Percentiles rank a stretch among this genome's conserved stretches.
These are phyloP conservation scores for Pantherophis guttatus DNA, from an alignment of 2,113 vertebrate genomes.

Conservation along the genomic window DNA sequence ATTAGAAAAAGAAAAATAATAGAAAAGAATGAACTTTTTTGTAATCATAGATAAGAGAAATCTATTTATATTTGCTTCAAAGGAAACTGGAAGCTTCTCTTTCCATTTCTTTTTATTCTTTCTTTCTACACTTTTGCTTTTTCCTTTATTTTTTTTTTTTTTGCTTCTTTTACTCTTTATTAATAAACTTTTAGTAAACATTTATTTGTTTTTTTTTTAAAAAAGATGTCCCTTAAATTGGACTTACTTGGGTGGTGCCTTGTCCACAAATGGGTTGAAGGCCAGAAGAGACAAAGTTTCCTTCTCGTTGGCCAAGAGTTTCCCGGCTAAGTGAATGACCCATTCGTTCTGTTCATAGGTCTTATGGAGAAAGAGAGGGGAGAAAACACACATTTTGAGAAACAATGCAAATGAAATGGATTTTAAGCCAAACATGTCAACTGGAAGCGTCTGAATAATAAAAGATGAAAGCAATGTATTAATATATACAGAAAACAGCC, in stretches of 20 bases:
- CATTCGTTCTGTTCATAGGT: slow-evolving; percentile 97
- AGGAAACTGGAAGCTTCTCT: background rate
- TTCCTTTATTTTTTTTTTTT: background rate
- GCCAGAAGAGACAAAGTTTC: slow-evolving; percentile 78
- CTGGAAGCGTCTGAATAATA: background rate
- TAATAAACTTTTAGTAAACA: background rate
- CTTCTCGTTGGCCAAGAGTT: slow-evolving; percentile 85
- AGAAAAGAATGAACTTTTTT: background rate
- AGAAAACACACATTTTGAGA: background rate
- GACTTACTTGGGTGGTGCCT: slow-evolving; percentile 78
- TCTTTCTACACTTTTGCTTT: background rate
- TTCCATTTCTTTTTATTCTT: background rate
- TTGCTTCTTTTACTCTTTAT: background rate
- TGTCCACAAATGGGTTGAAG: slow-evolving; percentile 80
- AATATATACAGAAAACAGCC: background rate
- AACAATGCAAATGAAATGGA: background rate
- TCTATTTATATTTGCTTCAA: background rate
- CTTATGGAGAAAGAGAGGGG: slow-evolving; percentile 56
- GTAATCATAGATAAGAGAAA: background rate
- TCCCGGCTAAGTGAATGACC: slow-evolving; percentile 90
- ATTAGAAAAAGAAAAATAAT: background rate
- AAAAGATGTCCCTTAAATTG: accelerated
- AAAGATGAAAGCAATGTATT: background rate
- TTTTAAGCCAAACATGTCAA: background rate
- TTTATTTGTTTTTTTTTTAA: no score